Percentiles rank a stretch among this genome's conserved stretches.
These are phyloP conservation scores for Thamnaconus septentrionalis DNA, from an alignment of 2,113 vertebrate species.

Conservation along the genomic window DNA sequence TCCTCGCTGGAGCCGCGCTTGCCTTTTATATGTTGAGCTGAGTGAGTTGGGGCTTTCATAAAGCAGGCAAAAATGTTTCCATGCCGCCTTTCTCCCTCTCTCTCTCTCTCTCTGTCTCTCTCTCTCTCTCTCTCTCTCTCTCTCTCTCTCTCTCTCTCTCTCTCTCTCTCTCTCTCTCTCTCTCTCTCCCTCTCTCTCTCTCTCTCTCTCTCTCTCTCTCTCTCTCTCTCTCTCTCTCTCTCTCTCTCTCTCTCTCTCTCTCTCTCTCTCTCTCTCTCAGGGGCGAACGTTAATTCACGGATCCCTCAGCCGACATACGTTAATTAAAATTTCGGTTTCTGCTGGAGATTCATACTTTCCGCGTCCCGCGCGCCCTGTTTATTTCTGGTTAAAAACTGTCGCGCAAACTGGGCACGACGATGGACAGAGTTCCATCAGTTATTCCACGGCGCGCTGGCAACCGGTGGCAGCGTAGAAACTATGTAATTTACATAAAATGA, in stretches of 20 bases:
- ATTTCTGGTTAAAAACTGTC: conserved; percentile 40
- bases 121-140: background rate
- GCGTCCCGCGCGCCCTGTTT: conserved; percentile 30
- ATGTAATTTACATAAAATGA: conserved; percentile 22
- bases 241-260: background rate
- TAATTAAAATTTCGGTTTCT: conserved; percentile 47
- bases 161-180: background rate
- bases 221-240: background rate
- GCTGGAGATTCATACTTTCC: conserved; percentile 45
- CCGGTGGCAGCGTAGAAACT: too few relatives aligned
- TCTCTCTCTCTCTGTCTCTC: background rate
- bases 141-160: background rate
- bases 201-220: background rate
- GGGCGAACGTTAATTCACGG: conserved; percentile 19
- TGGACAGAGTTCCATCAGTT: conserved; percentile 13
- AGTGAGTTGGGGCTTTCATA: conserved; percentile 26
- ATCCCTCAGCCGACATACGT: conserved; percentile 30
- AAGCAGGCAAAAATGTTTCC: conserved; percentile 27
- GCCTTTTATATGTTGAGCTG: conserved; percentile 43
- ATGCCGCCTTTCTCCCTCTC: background rate
- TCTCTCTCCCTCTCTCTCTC: background rate
- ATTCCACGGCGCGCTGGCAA: too few relatives aligned
- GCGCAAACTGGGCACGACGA: conserved; percentile 22
- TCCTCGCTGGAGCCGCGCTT: conserved; percentile 41
- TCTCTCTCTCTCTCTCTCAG: background rate